phyloP scores from a whole-genome alignment of 2,113 vertebrate species.

The Lutjanus erythropterus region DNA sequence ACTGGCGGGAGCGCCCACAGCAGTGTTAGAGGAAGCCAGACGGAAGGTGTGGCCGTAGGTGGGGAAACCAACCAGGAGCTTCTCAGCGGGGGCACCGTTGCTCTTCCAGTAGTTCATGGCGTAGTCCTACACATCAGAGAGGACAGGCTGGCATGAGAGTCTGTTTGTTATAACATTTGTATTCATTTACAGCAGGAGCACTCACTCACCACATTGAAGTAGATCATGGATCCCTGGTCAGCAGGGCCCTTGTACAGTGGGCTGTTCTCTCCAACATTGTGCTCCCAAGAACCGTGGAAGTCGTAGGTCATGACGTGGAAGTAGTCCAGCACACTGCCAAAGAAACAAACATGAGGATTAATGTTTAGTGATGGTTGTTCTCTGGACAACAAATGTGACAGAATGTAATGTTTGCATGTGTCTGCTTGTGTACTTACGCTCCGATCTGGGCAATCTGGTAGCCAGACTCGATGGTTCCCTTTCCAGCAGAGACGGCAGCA shows the following conservation, averaged over 20 bases:
- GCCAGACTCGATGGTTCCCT: constrained; percentile 82
- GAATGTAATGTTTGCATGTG: background rate
- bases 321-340: constrained; percentile 85
- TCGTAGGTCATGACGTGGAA: constrained; percentile 88
- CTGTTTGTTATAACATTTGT: background rate
- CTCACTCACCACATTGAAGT: constrained; percentile 85
- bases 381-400: background rate
- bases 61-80: constrained; percentile 89
- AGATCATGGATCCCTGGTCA: constrained; percentile 67
- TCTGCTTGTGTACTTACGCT: constrained; percentile 73
- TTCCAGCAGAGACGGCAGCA: constrained; percentile 80
- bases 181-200: background rate
- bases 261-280: constrained; percentile 84
- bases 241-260: constrained; percentile 83
- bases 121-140: constrained; percentile 80
- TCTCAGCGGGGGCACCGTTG: constrained; percentile 85
- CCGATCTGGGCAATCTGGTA: constrained; percentile 85
- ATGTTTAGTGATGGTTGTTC: background rate
- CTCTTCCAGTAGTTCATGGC: constrained; percentile 88
- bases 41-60: constrained; percentile 85
- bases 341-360: background rate
- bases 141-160: background rate
- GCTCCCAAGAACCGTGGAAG: constrained; percentile 85
- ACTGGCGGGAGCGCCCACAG: constrained; percentile 81
- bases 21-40: constrained; percentile 79